Percentiles rank a stretch among this genome's conserved stretches.
Conservation (phyloP, 2,113 vertebrate genomes). For the rabbit (Oryctolagus cuniculus) region DNA sequence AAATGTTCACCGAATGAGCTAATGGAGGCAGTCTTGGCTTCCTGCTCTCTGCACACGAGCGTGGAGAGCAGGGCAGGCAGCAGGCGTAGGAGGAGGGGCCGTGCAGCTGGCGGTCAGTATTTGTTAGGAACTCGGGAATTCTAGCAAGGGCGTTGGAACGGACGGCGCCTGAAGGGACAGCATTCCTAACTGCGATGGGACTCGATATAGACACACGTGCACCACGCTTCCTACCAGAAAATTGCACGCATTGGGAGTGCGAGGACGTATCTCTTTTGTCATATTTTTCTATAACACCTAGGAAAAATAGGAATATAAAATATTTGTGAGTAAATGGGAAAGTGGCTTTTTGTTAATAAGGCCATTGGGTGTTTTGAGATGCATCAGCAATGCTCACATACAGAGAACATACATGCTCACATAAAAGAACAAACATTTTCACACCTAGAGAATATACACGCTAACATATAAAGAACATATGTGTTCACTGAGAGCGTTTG, state of each 20-base stretch:
- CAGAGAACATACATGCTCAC: neutral
- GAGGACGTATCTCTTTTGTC: neutral
- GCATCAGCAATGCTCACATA: neutral
- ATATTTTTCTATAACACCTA: neutral
- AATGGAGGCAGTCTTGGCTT: neutral
- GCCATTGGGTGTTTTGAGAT: neutral
- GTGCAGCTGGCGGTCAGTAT: neutral
- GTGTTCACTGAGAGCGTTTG: no score
- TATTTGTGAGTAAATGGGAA: neutral
- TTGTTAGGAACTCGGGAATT: neutral
- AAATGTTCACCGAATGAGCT: neutral
- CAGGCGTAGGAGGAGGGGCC: neutral
- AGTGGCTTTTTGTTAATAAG: neutral
- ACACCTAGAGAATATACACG: no score
- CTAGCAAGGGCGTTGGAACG: neutral
- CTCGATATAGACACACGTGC: neutral
- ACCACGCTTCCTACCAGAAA: neutral
- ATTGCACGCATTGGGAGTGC: fast-evolving
- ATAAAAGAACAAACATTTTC: no score
- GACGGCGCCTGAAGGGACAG: neutral
- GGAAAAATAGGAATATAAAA: neutral
- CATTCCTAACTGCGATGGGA: neutral
- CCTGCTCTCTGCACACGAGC: fast-evolving
- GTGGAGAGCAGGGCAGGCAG: neutral
- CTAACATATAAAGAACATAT: no score